Conservation (phyloP, 2,113 vertebrate genomes). For the Apodemus speciosus region DNA sequence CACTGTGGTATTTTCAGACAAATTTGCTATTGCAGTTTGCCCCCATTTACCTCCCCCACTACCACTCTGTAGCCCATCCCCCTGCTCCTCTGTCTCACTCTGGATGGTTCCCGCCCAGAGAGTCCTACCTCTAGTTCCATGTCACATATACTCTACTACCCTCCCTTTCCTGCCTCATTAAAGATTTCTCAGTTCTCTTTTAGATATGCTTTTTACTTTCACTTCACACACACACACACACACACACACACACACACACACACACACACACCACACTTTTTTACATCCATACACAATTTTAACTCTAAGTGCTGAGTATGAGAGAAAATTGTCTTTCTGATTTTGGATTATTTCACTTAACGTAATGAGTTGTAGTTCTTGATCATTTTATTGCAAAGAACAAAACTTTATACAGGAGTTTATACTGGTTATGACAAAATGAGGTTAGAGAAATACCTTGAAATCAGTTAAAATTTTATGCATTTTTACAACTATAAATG, state of each 20-base stretch:
- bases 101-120: background rate
- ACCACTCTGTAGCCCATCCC: background rate
- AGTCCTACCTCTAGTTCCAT: background rate
- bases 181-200: background rate
- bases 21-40: background rate
- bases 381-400: background rate
- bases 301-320: background rate
- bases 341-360: background rate
- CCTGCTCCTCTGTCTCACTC: background rate
- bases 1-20: background rate
- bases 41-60: background rate
- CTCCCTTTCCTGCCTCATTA: background rate
- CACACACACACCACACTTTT: background rate
- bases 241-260: background rate
- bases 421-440: background rate
- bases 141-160: too few species aligned
- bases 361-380: too few species aligned
- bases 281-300: background rate
- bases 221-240: background rate
- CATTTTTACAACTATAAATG: background rate
- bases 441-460: background rate
- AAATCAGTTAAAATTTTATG: background rate
- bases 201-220: background rate
- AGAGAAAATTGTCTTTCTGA: background rate
- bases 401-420: background rate